phyloP scores from a whole-genome alignment of 2,113 vertebrate genomes.

The Sapayoa aenigma region DNA sequence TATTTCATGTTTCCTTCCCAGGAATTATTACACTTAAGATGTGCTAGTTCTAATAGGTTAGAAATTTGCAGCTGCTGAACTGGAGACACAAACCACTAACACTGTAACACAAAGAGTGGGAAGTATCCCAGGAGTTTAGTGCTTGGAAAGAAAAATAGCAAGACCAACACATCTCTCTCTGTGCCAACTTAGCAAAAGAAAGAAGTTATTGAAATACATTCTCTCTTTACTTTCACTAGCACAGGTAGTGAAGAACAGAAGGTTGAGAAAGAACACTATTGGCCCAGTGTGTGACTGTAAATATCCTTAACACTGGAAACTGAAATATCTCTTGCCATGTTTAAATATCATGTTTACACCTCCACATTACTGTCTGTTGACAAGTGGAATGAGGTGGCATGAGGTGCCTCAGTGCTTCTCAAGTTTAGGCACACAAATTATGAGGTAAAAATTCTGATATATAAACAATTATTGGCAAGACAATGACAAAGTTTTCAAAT shows the following conservation, averaged over 20 bases:
- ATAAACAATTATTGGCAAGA: neutral
- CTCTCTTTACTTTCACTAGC: neutral
- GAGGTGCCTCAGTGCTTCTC: neutral
- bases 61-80: neutral
- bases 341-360: neutral
- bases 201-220: neutral
- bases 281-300: neutral
- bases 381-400: neutral
- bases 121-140: neutral
- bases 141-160: neutral
- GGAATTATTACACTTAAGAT: neutral
- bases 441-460: neutral
- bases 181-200: neutral
- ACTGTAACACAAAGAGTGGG: neutral
- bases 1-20: neutral
- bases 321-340: neutral
- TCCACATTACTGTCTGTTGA: neutral
- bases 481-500: neutral
- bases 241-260: neutral
- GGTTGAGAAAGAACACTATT: neutral
- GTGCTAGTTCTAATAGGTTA: neutral
- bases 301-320: neutral
- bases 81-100: neutral
- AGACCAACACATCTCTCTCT: neutral
- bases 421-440: neutral